Evolutionary conservation across 2,888 invertebrate genomes (phyloP), one percentile per base, ranked within the genome.

Genomic region (Brachyopa scutellaris): DNA sequence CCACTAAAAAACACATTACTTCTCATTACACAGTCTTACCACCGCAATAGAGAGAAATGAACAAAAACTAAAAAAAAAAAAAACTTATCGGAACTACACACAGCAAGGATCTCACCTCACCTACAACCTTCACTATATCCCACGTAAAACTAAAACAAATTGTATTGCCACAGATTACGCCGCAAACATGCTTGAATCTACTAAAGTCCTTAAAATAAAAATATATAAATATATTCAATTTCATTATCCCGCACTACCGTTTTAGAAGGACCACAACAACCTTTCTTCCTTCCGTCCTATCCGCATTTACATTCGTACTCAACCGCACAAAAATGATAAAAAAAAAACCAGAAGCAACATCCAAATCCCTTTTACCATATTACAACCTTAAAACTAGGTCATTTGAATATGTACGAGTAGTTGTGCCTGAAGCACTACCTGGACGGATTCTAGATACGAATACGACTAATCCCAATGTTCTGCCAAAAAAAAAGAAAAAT

Each of bases 401-500:
- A 73, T 31, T 66, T 53, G 73, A 53, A 47, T 36, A 29, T 53
- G 26, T 26, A 26, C 26, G 3, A 6, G 26, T 6, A 49, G 45
- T 64, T 61, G 19, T 67, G 15, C 3, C 23, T 40, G 5, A 17
- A 49, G 7, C 42, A 0, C 17, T 45, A 69, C 61, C 61, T 70
- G 70, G 17, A 31, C 11, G 40, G 47, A 42, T 33, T 57, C 31
- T 36, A 64, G 72, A n/a, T n/a, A n/a, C n/a, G n/a, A n/a, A n/a
- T n/a, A n/a, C n/a, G n/a, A n/a, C 78, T 72, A 72, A 78, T 72
- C 78, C 64, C 40, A 47, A 62, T 61, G 70, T 47, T 61, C 9
- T n/a, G n/a, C n/a, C n/a, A n/a, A n/a, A n/a, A n/a, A n/a, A n/a
- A n/a, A n/a, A n/a, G n/a, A n/a, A n/a, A n/a, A n/a, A n/a, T n/a